phyloP scores from a whole-genome alignment of 2,797 vertebrate species.

The Melanogrammus aeglefinus region DNA sequence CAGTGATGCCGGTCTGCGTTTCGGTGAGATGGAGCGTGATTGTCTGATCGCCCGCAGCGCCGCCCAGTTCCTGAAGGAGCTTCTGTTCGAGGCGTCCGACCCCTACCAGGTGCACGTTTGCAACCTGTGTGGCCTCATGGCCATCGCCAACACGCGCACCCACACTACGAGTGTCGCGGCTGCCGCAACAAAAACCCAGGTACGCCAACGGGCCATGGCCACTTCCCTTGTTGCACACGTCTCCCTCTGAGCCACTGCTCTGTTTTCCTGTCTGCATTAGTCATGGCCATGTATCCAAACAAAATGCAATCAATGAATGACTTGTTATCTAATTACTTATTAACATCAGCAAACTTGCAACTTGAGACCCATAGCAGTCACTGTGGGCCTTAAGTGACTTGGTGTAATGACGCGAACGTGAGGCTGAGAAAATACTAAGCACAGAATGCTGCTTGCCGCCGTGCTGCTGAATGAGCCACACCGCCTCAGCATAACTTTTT shows the following conservation, averaged over 20 bases:
- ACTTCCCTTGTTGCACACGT: background rate
- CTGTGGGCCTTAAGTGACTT: background rate
- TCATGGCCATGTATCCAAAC: background rate
- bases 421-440: too few species aligned
- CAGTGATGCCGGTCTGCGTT: slow-evolving; percentile 94
- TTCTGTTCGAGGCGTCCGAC: slow-evolving; percentile 95
- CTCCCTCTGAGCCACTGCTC: background rate
- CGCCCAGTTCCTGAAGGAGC: slow-evolving; percentile 92
- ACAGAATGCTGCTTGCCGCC: too few species aligned
- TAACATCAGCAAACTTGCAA: background rate
- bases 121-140: slow-evolving; percentile 97
- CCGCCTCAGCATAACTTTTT: background rate
- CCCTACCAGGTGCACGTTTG: slow-evolving; percentile 97
- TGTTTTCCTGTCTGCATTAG: background rate
- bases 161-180: slow-evolving; percentile 97
- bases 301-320: too few species aligned
- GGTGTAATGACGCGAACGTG: too few species aligned
- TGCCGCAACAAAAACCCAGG: slow-evolving; percentile 98
- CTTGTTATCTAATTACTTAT: too few species aligned
- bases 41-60: slow-evolving; percentile 99
- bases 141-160: slow-evolving; percentile 94
- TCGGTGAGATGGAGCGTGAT: slow-evolving; percentile 98
- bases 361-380: background rate
- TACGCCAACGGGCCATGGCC: slow-evolving; percentile 29
- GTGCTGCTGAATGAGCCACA: too few species aligned